Conservation (phyloP, 1,140 invertebrate genomes). For the Lycorma delicatula region DNA sequence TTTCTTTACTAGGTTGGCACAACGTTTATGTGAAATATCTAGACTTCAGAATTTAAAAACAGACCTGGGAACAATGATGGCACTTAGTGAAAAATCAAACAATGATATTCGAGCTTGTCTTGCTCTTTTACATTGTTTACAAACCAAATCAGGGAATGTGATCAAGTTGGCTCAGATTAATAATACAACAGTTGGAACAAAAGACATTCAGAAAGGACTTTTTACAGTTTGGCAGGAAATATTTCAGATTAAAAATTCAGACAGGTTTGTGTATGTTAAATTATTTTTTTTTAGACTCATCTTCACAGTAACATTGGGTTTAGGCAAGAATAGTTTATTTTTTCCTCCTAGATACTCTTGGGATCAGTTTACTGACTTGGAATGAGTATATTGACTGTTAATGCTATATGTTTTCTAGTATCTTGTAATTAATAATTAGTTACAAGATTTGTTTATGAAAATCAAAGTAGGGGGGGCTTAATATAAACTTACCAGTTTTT, state of each 20-base stretch:
- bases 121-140: conserved; percentile 72
- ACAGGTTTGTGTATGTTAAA: conserved; percentile 23
- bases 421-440: too few species aligned
- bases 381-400: too few species aligned
- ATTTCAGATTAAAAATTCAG: conserved; percentile 52
- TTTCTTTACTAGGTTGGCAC: conserved; percentile 44
- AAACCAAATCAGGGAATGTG: conserved; percentile 24
- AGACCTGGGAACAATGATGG: conserved; percentile 58
- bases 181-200: conserved; percentile 64
- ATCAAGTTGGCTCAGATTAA: conserved; percentile 43
- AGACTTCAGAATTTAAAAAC: conserved; percentile 57
- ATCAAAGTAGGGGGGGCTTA: too few species aligned
- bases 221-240: conserved; percentile 80
- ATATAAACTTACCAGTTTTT: too few species aligned
- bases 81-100: conserved; percentile 69
- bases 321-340: background rate
- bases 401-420: too few species aligned
- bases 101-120: conserved; percentile 87
- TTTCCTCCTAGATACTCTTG: too few species aligned
- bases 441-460: too few species aligned
- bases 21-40: conserved; percentile 59
- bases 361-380: too few species aligned
- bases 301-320: background rate
- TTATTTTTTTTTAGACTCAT: too few species aligned
- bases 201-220: conserved; percentile 76